Conservation (phyloP, 2,888 invertebrate species). For the Polymixis flavicincta region DNA sequence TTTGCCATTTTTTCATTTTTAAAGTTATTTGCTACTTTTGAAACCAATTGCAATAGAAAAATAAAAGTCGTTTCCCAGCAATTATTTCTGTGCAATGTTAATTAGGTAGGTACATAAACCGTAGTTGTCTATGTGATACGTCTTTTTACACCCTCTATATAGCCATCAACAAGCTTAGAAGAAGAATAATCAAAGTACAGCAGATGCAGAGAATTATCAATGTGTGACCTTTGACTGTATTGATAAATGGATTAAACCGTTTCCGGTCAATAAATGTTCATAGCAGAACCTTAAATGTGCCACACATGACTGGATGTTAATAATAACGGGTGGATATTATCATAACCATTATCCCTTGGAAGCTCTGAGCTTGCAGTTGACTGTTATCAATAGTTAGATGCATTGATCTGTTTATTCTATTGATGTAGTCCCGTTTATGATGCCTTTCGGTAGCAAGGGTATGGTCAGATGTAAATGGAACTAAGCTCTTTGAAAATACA, state of each 20-base stretch:
- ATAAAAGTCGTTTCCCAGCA: no score
- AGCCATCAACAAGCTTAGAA: not conserved
- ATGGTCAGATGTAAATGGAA: not conserved
- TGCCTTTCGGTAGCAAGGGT: not conserved
- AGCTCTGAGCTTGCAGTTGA: not conserved
- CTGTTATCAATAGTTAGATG: not conserved
- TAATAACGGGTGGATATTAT: conserved; percentile 6
- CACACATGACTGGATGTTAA: not conserved
- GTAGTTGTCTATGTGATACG: no score
- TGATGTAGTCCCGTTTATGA: not conserved
- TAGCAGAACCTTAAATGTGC: not conserved
- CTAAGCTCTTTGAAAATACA: not conserved
- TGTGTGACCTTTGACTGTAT: not conserved
- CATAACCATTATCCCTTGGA: conserved; percentile 27
- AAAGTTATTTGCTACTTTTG: not conserved
- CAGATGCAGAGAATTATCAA: no score
- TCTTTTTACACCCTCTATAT: not conserved
- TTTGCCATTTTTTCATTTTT: not conserved
- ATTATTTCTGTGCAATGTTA: no score
- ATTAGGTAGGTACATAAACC: not conserved
- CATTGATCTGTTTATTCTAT: not conserved
- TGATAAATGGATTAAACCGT: not conserved
- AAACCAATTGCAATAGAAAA: conserved; percentile 3
- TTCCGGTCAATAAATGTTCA: not conserved
- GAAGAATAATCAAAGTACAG: not conserved